A percentile compares a stretch with the other conserved stretches of the same genome.
phyloP scores from a whole-genome alignment of 2,113 vertebrate species.

The Murina feae region DNA sequence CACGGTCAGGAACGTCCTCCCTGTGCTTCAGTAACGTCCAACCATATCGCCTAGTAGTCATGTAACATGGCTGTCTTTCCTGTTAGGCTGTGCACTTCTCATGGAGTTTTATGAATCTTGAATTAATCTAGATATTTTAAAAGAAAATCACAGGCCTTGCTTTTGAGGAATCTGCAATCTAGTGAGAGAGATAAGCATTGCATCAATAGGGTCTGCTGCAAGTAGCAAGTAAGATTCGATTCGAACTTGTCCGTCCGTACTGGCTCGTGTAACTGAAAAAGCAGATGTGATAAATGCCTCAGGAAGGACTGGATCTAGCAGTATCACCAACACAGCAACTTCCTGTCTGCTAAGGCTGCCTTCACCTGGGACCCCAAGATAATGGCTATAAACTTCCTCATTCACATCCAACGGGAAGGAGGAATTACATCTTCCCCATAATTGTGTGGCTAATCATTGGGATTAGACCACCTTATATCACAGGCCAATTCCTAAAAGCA shows the following conservation, averaged over 20 bases:
- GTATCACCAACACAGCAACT: not conserved
- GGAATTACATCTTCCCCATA: not conserved
- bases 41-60: rapidly evolving
- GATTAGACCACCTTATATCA: not conserved
- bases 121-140: too few species aligned
- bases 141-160: not conserved
- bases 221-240: not conserved
- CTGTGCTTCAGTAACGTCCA: rapidly evolving
- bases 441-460: not conserved
- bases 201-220: not conserved
- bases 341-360: not conserved
- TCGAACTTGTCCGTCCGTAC: not conserved
- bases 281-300: not conserved
- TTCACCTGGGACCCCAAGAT: not conserved
- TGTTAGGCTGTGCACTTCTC: too few species aligned
- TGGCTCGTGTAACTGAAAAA: not conserved
- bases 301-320: not conserved
- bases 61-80: not conserved
- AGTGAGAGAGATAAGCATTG: not conserved
- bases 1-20: not conserved
- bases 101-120: not conserved
- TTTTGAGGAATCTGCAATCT: not conserved
- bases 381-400: not conserved
- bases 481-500: not conserved
- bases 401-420: not conserved